Evolutionary conservation across 2,888 invertebrate species (phyloP).

Genomic region (Phrixothrix hirtus): DNA sequence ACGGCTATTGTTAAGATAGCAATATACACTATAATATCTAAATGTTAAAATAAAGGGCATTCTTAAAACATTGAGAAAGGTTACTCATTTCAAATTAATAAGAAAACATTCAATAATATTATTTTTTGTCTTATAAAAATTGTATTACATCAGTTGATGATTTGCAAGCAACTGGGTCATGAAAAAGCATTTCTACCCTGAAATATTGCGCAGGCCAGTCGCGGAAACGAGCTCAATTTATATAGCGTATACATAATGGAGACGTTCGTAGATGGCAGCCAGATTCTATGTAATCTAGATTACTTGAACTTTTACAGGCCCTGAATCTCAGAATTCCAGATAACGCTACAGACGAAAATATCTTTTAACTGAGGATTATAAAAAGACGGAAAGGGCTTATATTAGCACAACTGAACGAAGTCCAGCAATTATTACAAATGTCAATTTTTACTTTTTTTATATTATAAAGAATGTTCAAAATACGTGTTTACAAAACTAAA

Average conservation of each 20-base stretch:
- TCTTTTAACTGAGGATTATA: conserved; percentile 39
- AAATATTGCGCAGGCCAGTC: conserved; percentile 45
- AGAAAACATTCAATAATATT: neutral
- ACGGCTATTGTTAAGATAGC: no score
- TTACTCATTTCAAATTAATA: neutral
- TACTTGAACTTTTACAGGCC: conserved; percentile 48
- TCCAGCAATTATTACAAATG: no score
- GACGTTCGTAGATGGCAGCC: conserved; percentile 45
- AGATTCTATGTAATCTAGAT: conserved; percentile 49
- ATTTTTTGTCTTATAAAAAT: conserved; percentile 2
- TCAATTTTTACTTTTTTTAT: no score
- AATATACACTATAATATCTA: no score
- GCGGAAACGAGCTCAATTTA: conserved; percentile 48
- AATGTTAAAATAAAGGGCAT: no score
- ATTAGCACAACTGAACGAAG: conserved; percentile 10
- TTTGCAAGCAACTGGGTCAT: conserved; percentile 41
- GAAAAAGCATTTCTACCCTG: conserved; percentile 41
- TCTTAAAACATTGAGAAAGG: neutral
- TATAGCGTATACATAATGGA: conserved; percentile 49
- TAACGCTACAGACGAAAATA: conserved; percentile 42
- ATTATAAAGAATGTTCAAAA: no score
- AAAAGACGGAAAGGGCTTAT: conserved; percentile 19
- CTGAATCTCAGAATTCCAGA: conserved; percentile 43
- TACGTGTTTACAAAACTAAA: no score
- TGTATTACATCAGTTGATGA: conserved; percentile 31